These are phyloP conservation scores for Zaprionus kolodkinae DNA, from an alignment of 1,140 invertebrate species.

Conservation along the genomic window DNA sequence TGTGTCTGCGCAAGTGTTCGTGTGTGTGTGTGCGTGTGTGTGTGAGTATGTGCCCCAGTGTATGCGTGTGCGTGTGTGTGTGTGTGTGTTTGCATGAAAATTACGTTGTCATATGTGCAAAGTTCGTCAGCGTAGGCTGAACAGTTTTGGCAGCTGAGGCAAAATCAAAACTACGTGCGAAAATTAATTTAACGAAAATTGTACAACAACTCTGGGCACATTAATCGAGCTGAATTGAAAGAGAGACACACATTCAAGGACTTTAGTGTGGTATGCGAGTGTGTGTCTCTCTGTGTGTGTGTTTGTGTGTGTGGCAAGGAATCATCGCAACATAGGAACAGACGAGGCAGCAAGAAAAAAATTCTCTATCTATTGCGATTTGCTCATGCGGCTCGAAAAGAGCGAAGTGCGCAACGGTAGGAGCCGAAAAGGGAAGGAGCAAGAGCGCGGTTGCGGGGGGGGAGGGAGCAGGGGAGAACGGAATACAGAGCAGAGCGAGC, in stretches of 20 bases:
- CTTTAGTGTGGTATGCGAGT: constrained; percentile 31
- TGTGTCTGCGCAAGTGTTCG: constrained; percentile 32
- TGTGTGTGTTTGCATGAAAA: constrained; percentile 58
- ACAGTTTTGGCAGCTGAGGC: background rate
- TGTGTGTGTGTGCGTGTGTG: constrained; percentile 36
- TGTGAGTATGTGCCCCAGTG: constrained; percentile 23
- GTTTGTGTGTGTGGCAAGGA: constrained; percentile 61
- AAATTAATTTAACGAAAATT: constrained; percentile 33
- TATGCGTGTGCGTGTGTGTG: background rate
- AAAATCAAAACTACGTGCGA: constrained; percentile 34
- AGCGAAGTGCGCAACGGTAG: constrained; percentile 66
- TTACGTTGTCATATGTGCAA: constrained; percentile 81
- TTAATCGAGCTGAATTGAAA: constrained; percentile 28
- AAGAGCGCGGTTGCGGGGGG: background rate
- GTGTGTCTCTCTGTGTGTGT: constrained; percentile 21
- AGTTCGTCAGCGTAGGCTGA: constrained; percentile 54
- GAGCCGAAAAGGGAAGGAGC: constrained; percentile 10
- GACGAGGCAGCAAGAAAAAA: constrained; percentile 74
- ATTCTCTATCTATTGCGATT: constrained; percentile 84
- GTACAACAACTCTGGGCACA: constrained; percentile 17
- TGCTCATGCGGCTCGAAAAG: constrained; percentile 81
- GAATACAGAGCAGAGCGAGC: constrained; percentile 15
- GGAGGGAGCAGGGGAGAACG: constrained; percentile 10
- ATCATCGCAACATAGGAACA: constrained; percentile 52
- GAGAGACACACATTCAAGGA: constrained; percentile 62